Percentiles rank a stretch among this genome's conserved stretches.
phyloP scores from a whole-genome alignment of 2,888 invertebrate species.

The Mycalesis mineus region DNA sequence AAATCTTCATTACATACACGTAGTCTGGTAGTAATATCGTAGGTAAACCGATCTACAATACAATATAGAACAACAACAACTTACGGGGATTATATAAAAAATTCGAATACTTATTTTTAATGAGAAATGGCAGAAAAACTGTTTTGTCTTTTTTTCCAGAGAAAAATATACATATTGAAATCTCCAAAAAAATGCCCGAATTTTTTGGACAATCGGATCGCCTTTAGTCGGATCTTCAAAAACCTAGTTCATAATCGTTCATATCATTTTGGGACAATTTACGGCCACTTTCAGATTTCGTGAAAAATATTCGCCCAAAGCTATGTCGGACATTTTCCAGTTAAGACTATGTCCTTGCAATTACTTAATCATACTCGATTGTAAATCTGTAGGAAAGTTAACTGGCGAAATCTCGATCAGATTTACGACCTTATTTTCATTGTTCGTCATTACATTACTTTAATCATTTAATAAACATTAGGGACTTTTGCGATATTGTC shows the following conservation, averaged over 20 bases:
- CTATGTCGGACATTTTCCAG: no score
- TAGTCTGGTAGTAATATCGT: constrained; percentile 47
- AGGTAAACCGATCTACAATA: constrained; percentile 46
- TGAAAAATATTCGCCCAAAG: no score
- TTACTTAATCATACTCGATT: no score
- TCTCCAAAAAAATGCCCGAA: constrained; percentile 46
- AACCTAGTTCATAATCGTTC: no score
- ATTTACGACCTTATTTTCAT: no score
- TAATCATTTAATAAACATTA: no score
- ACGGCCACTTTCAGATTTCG: no score
- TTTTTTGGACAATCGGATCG: constrained; percentile 28
- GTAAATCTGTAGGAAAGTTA: no score
- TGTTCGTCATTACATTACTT: no score
- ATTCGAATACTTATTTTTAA: constrained; percentile 46
- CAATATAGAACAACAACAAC: constrained; percentile 63
- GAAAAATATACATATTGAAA: constrained; percentile 35
- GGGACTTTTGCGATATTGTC: not conserved
- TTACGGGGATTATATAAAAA: constrained; percentile 57
- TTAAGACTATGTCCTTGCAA: no score
- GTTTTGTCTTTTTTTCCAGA: constrained; percentile 35
- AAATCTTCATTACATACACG: constrained; percentile 47
- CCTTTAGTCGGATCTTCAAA: constrained; percentile 22
- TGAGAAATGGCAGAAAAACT: constrained; percentile 47
- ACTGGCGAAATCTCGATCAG: no score
- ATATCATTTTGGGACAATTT: no score